Evolutionary conservation across 2,113 vertebrate species (phyloP), one percentile per base, ranked within the genome.

Genomic region (Zosterops japonicus): DNA sequence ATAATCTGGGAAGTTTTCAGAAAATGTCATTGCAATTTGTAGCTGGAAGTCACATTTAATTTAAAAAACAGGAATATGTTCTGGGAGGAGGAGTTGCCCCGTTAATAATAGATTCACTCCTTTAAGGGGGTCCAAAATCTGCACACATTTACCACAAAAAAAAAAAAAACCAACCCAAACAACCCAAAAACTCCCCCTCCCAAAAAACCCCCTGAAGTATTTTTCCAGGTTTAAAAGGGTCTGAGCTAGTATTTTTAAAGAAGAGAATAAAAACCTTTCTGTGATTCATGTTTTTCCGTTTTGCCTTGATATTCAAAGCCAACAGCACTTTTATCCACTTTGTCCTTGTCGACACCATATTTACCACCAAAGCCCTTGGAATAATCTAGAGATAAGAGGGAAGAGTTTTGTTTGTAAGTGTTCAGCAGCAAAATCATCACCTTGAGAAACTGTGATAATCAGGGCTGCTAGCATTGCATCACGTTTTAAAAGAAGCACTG

Each of bases 221-320:
- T 67, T 52, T 69, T 4, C 60, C 49, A 59, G 28, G 28, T 74
- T 80, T 72, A 50, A 75, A 63, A 83, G 55, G 72, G 67, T 72
- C 83, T 39, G 29, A 83, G 79, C 12, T 31, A 46, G 13, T 69
- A 97, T 70, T 80, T 92, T 70, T 69, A 75, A 90, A 93, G 82
- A 95, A 91, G 70, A 88, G 12, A 69, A 93, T 84, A 95, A 97
- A 87, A 97, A 99, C 99, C 99, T 99, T 98, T 99, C 98, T 99
- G 99, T 4, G 99, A 99, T 87, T 99, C 99, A 19, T 99, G 99
- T 95, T 99, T 99, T 96, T 99, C 99, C 0, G 98, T 99, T 97
- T 99, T 99, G 92, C 98, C 98, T 97, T 99, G 99, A 96, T 99
- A 99, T 82, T 99, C 99, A 93, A 99, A 99, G 96, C 99, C 99